Evolutionary conservation across 2,888 invertebrate species (phyloP).

Genomic region (Lordiphosa andalusiaca): DNA sequence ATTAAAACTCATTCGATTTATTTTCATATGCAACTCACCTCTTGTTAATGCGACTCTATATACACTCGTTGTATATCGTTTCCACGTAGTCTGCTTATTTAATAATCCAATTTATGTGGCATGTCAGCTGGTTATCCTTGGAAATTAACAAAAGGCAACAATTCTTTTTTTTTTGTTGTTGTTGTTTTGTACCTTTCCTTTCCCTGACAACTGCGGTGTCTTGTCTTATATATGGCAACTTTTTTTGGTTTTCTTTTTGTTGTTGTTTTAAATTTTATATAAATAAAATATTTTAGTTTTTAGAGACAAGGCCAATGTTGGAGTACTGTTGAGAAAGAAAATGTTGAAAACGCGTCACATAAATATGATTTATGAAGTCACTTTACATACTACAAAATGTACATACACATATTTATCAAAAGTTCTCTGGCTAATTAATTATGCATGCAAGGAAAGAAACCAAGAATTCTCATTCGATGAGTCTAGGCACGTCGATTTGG

Average conservation of each 20-base stretch:
- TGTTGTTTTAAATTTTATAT: conserved; percentile 29
- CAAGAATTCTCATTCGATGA: conserved; percentile 42
- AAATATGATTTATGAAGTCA: conserved; percentile 33
- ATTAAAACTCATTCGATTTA: background rate
- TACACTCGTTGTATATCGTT: conserved; percentile 40
- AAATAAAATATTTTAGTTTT: conserved; percentile 30
- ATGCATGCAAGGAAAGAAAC: conserved; percentile 53
- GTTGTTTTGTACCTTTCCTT: conserved; percentile 13
- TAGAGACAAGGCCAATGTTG: conserved; percentile 63
- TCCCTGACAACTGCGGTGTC: conserved; percentile 31
- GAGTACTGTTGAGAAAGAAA: conserved; percentile 50
- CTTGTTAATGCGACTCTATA: conserved; percentile 39
- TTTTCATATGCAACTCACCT: conserved; percentile 55
- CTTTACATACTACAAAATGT: conserved; percentile 5
- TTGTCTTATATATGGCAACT: conserved; percentile 60
- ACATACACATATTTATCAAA: conserved; percentile 30
- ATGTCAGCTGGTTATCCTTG: conserved; percentile 74
- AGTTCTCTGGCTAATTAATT: conserved; percentile 54
- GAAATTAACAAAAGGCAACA: conserved; percentile 29
- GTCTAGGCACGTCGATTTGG: conserved; percentile 50
- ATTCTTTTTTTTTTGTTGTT: conserved; percentile 17
- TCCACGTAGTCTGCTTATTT: conserved; percentile 34
- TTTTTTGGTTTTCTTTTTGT: conserved; percentile 45
- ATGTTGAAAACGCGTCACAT: conserved; percentile 27
- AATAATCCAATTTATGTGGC: conserved; percentile 74